Conservation (phyloP, 2,797 vertebrate species). For the Microchirus variegatus region DNA sequence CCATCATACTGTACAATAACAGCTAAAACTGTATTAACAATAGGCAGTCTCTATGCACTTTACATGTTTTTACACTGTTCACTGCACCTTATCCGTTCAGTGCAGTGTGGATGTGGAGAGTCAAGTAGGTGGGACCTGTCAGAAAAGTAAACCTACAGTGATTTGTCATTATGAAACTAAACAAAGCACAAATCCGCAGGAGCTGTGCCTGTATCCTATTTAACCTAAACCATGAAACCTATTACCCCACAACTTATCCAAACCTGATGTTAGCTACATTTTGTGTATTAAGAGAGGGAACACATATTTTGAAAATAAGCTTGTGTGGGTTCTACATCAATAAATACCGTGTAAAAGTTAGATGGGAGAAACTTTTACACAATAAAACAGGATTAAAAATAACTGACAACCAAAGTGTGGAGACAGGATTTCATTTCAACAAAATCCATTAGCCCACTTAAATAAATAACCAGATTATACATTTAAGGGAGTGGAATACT, state of each 20-base stretch:
- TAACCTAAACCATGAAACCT: conserved; percentile 6
- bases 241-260: not conserved
- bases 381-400: conserved; percentile 32
- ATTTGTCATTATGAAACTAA: conserved; percentile 5
- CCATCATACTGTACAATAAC: too few species aligned
- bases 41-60: too few species aligned
- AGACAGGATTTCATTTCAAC: conserved; percentile 39
- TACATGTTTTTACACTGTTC: too few species aligned
- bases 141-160: conserved; percentile 9
- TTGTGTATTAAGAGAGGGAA: not conserved
- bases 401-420: conserved; percentile 32
- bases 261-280: not conserved
- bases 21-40: too few species aligned
- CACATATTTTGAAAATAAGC: conserved; percentile 8
- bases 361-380: not conserved
- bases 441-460: conserved; percentile 45
- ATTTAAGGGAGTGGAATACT: conserved; percentile 10
- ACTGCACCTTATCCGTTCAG: too few species aligned
- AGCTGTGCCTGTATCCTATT: not conserved
- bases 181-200: conserved; percentile 1
- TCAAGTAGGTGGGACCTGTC: conserved; percentile 47
- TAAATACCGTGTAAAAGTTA: conserved; percentile 15
- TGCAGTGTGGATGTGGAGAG: conserved; percentile 23
- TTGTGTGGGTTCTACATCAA: conserved; percentile 13
- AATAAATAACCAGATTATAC: conserved; percentile 36